Evolutionary conservation across 2,888 invertebrate genomes (phyloP).

Genomic region (Leptodirus hochenwartii): DNA sequence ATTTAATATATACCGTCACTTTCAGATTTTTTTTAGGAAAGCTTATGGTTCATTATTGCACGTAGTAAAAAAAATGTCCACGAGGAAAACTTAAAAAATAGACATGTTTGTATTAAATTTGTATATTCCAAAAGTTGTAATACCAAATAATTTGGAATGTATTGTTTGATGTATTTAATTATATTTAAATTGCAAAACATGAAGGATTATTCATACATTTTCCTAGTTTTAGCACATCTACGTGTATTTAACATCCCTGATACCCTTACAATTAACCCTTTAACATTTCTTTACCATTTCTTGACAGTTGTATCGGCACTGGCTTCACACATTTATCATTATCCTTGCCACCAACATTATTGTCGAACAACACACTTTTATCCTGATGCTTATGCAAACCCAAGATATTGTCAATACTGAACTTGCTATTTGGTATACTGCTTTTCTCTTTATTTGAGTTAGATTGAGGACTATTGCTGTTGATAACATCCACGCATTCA

Average conservation of each 20-base stretch:
- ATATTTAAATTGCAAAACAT: too few relatives aligned
- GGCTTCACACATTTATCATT: constrained; percentile 23
- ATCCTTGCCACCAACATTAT: constrained; percentile 11
- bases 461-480: constrained; percentile 15
- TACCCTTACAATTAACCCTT: not conserved
- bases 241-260: too few relatives aligned
- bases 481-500: constrained; percentile 18
- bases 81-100: not conserved
- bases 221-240: too few relatives aligned
- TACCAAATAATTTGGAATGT: too few relatives aligned
- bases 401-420: constrained; percentile 26
- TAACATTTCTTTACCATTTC: constrained; percentile 9
- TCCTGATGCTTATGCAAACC: constrained; percentile 16
- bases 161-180: too few relatives aligned
- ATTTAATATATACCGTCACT: too few relatives aligned
- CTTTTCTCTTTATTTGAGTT: too few relatives aligned
- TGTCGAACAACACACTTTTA: constrained; percentile 7
- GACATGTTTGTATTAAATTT: too few relatives aligned
- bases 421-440: constrained; percentile 25
- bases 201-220: too few relatives aligned
- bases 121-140: too few relatives aligned
- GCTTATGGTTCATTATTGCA: not conserved
- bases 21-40: not conserved
- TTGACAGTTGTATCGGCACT: constrained; percentile 16
- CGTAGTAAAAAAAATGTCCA: not conserved